Conservation (phyloP, 2,113 vertebrate genomes). For the Hymenochirus boettgeri region DNA sequence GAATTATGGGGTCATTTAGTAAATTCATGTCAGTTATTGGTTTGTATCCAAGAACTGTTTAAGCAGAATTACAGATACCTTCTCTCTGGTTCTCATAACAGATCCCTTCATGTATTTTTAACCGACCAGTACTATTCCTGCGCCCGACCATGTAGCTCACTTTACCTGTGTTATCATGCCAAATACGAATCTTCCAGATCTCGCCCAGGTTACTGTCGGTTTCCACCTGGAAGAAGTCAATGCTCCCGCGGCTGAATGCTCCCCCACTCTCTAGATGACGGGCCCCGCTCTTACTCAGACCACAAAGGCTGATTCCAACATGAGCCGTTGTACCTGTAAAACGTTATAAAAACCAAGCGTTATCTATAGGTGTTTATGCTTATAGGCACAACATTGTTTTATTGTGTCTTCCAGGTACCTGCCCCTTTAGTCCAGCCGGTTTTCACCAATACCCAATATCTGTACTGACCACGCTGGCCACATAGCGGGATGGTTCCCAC, state of each 20-base stretch:
- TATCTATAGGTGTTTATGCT: too few relatives aligned
- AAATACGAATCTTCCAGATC: constrained; percentile 73
- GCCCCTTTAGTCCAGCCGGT: constrained; percentile 66
- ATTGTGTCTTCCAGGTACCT: too few relatives aligned
- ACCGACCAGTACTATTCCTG: too few relatives aligned
- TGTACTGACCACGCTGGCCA: constrained; percentile 61
- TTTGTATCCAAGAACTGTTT: too few relatives aligned
- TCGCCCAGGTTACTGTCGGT: constrained; percentile 65
- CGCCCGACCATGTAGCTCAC: not conserved
- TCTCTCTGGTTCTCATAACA: too few relatives aligned
- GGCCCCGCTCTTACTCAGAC: constrained; percentile 66
- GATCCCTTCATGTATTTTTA: too few relatives aligned
- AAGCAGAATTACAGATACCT: too few relatives aligned
- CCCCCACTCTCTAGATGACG: constrained; percentile 66
- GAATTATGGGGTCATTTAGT: too few relatives aligned
- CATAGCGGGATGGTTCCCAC: constrained; percentile 63
- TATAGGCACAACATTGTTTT: too few relatives aligned
- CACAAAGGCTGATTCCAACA: constrained; percentile 68
- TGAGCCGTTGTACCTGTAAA: constrained; percentile 68
- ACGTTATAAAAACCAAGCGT: too few relatives aligned
- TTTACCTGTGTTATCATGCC: constrained; percentile 78
- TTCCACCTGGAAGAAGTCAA: constrained; percentile 73
- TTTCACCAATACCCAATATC: constrained; percentile 69
- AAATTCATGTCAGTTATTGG: too few relatives aligned
- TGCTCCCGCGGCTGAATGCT: constrained; percentile 62